A percentile compares a stretch with the other conserved stretches of the same genome.
These are phyloP conservation scores for Datnioides undecimradiatus DNA, from an alignment of 2,113 vertebrate genomes.

Conservation along the genomic window DNA sequence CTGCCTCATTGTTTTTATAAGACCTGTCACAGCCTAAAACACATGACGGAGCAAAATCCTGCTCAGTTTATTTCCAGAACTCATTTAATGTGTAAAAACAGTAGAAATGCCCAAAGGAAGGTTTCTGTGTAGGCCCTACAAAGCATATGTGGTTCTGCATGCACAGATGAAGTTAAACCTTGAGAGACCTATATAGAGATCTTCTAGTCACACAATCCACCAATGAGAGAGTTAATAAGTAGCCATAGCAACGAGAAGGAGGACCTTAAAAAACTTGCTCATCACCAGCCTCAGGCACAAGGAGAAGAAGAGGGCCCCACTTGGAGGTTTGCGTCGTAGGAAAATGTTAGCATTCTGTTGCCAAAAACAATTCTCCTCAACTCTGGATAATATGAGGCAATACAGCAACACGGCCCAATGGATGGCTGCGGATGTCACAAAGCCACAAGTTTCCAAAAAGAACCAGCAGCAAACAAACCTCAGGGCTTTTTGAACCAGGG, in stretches of 20 bases:
- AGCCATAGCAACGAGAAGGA: slow-evolving; percentile 51
- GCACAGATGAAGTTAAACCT: slow-evolving; percentile 36
- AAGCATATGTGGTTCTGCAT: slow-evolving; percentile 38
- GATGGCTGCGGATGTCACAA: slow-evolving; percentile 85
- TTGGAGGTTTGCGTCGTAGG: slow-evolving; percentile 78
- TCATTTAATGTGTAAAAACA: slow-evolving; percentile 59
- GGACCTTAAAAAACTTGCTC: slow-evolving; percentile 47
- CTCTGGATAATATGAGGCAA: slow-evolving; percentile 87
- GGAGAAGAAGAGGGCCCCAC: slow-evolving; percentile 67
- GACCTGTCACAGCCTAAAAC: slow-evolving; percentile 59
- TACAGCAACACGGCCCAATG: slow-evolving; percentile 81
- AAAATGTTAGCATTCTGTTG: slow-evolving; percentile 82
- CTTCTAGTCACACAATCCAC: slow-evolving; percentile 40
- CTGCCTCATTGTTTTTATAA: slow-evolving; percentile 73
- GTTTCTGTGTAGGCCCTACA: slow-evolving; percentile 29
- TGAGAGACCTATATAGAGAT: slow-evolving; percentile 38
- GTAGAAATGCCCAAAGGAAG: slow-evolving; percentile 16
- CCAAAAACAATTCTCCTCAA: slow-evolving; percentile 86
- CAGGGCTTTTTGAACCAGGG: slow-evolving; percentile 80
- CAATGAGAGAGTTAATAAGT: slow-evolving; percentile 28
- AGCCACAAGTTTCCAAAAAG: slow-evolving; percentile 88
- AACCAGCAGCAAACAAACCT: slow-evolving; percentile 86
- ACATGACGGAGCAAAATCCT: slow-evolving; percentile 59
- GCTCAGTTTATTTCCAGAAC: slow-evolving; percentile 64
- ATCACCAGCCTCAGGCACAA: slow-evolving; percentile 56